A percentile compares a stretch with the other conserved stretches of the same genome.
Evolutionary conservation across 2,113 vertebrate species (phyloP).

Genomic region (Carassius gibelio): DNA sequence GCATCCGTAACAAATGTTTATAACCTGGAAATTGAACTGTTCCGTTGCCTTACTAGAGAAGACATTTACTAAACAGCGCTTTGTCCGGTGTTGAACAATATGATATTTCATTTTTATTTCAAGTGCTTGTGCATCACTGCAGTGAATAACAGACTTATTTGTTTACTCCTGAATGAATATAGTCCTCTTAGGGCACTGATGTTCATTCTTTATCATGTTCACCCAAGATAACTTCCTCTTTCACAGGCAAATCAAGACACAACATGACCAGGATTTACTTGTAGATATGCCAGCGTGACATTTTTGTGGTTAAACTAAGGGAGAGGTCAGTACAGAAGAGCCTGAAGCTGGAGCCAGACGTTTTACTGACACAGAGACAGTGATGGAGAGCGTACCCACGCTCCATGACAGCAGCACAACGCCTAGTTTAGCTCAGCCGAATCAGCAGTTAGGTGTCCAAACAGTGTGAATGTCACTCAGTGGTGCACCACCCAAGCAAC

Average conservation of each 20-base stretch:
- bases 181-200: neutral
- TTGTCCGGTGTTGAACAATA: neutral
- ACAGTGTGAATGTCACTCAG: conserved; percentile 23
- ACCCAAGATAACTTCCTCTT: conserved; percentile 18
- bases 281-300: conserved; percentile 30
- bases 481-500: neutral
- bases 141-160: neutral
- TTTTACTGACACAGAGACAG: neutral
- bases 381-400: neutral
- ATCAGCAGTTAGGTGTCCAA: conserved; percentile 31
- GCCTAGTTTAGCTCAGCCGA: neutral
- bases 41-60: conserved; percentile 10
- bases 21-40: conserved; percentile 44
- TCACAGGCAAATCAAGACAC: conserved; percentile 45
- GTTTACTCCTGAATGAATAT: neutral
- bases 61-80: conserved; percentile 13
- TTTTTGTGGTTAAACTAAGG: conserved; percentile 29
- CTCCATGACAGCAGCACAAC: conserved; percentile 11
- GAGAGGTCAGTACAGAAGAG: conserved; percentile 22
- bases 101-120: neutral
- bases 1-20: conserved; percentile 39
- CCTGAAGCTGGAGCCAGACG: conserved; percentile 26
- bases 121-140: neutral
- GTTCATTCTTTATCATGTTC: conserved; percentile 18
- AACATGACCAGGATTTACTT: conserved; percentile 41